These are phyloP conservation scores for Drosophila antonietae DNA, from an alignment of 2,888 invertebrate genomes.

Conservation along the genomic window DNA sequence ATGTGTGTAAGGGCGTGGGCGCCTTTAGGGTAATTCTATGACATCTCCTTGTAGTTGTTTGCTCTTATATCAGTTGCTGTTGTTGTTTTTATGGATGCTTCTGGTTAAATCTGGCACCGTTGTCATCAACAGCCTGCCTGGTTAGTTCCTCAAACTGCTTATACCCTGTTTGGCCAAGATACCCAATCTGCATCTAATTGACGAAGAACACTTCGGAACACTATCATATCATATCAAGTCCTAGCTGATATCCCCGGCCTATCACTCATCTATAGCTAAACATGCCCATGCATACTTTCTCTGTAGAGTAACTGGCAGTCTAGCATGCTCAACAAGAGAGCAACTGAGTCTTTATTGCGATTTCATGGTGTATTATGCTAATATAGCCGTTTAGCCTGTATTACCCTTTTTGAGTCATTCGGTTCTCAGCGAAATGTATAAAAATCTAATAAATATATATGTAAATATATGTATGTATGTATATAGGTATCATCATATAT, in stretches of 20 bases:
- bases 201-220: neutral
- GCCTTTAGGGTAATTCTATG: slow-evolving; percentile 53
- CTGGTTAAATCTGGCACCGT: slow-evolving; percentile 33
- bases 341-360: neutral
- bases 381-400: slow-evolving; percentile 35
- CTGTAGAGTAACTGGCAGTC: slow-evolving; percentile 1
- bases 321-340: neutral
- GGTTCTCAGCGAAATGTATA: neutral
- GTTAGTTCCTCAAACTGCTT: slow-evolving; percentile 16
- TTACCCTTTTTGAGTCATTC: slow-evolving; percentile 6
- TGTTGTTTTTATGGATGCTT: slow-evolving; percentile 37
- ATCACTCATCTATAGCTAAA: neutral
- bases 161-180: slow-evolving; percentile 14
- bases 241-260: neutral
- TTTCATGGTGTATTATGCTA: slow-evolving; percentile 9
- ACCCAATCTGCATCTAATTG: neutral
- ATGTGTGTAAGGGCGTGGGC: slow-evolving; percentile 1
- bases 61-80: slow-evolving; percentile 25
- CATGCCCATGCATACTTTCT: neutral
- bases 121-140: slow-evolving; percentile 29
- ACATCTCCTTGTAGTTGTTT: slow-evolving; percentile 57
- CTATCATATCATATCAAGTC: neutral
- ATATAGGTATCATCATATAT: too few relatives aligned
- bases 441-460: neutral
- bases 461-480: neutral